phyloP scores from a whole-genome alignment of 2,113 vertebrate species.

The Notothenia coriiceps region DNA sequence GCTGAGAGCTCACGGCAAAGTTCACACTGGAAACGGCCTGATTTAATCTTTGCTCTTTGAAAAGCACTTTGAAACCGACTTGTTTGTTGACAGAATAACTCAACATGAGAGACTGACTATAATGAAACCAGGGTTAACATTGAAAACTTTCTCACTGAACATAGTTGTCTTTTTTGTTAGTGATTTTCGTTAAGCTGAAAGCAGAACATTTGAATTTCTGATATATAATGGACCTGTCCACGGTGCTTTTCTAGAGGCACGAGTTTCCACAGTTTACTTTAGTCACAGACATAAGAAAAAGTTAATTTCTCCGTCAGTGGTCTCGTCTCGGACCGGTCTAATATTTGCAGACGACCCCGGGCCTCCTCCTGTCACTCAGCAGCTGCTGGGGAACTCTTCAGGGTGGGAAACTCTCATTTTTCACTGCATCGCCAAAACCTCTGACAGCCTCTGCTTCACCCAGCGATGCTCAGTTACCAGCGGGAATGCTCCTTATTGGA shows the following conservation, averaged over 20 bases:
- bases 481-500: not conserved
- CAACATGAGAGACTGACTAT: not conserved
- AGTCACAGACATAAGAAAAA: slow-evolving; percentile 12
- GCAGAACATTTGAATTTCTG: not conserved
- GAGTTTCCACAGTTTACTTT: slow-evolving; percentile 27
- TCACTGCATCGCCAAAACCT: not conserved
- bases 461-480: no score
- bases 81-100: slow-evolving; percentile 41
- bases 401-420: slow-evolving; percentile 23
- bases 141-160: not conserved
- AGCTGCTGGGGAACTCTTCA: slow-evolving; percentile 14
- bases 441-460: not conserved
- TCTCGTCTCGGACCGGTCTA: not conserved
- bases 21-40: not conserved
- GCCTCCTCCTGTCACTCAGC: slow-evolving; percentile 32
- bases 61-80: not conserved
- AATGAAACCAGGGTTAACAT: not conserved
- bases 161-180: not conserved
- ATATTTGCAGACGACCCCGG: slow-evolving; percentile 27
- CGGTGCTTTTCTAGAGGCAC: not conserved
- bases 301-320: not conserved
- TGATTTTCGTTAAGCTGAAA: not conserved
- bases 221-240: no score
- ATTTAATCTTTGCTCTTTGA: slow-evolving; percentile 11
- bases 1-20: slow-evolving; percentile 4